phyloP scores from a whole-genome alignment of 1,140 invertebrate species.

The Platyscapa corneri region DNA sequence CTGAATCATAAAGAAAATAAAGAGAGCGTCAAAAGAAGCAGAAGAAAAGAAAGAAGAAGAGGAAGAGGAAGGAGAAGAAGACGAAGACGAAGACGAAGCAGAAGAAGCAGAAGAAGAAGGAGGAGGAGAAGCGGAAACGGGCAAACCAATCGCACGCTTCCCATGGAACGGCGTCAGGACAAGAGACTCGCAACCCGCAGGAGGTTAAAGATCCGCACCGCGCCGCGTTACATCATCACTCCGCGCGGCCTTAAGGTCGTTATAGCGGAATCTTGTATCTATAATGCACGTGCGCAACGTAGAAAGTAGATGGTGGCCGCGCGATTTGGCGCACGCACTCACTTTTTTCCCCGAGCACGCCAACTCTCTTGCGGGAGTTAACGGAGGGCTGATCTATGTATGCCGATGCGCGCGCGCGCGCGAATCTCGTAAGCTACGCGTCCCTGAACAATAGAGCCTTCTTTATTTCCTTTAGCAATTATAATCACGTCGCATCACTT shows the following conservation, averaged over 20 bases:
- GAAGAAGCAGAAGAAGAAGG: no score
- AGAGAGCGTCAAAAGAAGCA: background rate
- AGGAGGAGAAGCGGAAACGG: conserved; percentile 10
- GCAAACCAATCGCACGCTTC: conserved; percentile 12
- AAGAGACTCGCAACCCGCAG: background rate
- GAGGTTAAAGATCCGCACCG: conserved; percentile 32
- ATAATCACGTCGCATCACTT: background rate
- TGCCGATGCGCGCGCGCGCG: background rate
- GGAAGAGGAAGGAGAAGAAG: no score
- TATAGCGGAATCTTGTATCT: conserved; percentile 47
- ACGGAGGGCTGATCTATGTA: background rate
- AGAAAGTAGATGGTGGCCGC: conserved; percentile 24
- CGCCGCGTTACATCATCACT: conserved; percentile 24
- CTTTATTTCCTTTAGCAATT: background rate
- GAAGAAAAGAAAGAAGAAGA: background rate
- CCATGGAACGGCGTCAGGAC: background rate
- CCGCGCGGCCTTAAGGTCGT: conserved; percentile 34
- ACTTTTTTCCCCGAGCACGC: conserved; percentile 26
- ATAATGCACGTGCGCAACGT: conserved; percentile 1
- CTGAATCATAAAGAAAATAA: background rate
- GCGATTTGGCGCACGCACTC: conserved; percentile 24
- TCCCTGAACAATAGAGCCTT: background rate
- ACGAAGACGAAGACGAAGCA: no score
- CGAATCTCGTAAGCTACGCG: background rate
- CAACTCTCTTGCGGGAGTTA: background rate